A percentile compares a stretch with the other conserved stretches of the same genome.
phyloP scores from a whole-genome alignment of 1,140 invertebrate genomes.

The Asobara japonica region DNA sequence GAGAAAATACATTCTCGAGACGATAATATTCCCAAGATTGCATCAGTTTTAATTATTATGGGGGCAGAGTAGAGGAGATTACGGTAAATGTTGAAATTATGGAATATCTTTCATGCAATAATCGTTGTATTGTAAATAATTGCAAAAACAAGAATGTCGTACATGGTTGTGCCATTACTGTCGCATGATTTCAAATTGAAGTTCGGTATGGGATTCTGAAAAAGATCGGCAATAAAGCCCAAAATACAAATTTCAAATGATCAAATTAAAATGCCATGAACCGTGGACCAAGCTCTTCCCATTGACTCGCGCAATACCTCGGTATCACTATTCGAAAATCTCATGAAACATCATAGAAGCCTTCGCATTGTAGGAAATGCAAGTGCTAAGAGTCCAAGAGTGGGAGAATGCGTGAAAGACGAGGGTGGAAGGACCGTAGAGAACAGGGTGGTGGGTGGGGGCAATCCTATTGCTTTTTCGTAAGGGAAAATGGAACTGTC shows the following conservation, averaged over 20 bases:
- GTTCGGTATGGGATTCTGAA: too few relatives aligned
- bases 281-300: too few relatives aligned
- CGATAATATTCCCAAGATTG: conserved; percentile 4
- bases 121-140: too few relatives aligned
- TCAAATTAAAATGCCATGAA: too few relatives aligned
- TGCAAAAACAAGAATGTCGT: neutral
- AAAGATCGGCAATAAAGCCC: neutral
- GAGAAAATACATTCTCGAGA: neutral
- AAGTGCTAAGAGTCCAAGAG: neutral
- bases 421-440: neutral
- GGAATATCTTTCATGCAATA: too few relatives aligned
- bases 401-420: too few relatives aligned
- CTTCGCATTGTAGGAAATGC: conserved; percentile 4
- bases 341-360: neutral
- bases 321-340: neutral
- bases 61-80: too few relatives aligned
- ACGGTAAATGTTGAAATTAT: too few relatives aligned
- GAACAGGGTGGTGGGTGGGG: neutral
- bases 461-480: conserved; percentile 10
- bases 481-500: conserved; percentile 27
- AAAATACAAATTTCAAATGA: neutral
- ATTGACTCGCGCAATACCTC: too few relatives aligned
- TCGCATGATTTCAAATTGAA: too few relatives aligned
- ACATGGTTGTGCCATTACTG: too few relatives aligned
- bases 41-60: conserved; percentile 1